Base-by-base conservation (phyloP, 1,140 invertebrate genomes). In the Drosophila pruinosa region DNA sequence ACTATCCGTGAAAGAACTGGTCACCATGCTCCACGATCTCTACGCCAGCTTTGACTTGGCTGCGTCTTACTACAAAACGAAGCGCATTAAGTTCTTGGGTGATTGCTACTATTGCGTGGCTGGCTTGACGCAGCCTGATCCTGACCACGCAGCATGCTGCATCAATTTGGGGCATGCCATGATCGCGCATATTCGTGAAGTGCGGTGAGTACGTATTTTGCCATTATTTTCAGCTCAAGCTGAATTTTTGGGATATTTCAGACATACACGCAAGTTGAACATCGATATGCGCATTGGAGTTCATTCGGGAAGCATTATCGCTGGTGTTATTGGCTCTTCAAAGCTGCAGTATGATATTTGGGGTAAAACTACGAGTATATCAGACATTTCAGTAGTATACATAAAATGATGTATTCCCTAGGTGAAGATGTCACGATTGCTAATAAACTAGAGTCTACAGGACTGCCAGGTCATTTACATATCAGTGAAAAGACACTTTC, bases 291-390 rank as follows among this genome's bases (percentile, higher is more conserved):
- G 98, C 75, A 99, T 99, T 69, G 98, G 98, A 0, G 95, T 99
- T 0, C 98, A 99, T 91, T 96, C 96, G 14, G 98, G 98, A 0
- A 95, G 94, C 79, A 96, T 99, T 31, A 92, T 98, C 4, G 97
- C 97, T 57, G 98, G 98, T 0, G 94, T 99, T 2, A 94, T 99
- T 19, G 98, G 98, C 0, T 93, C 95, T 1, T 94, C 95, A 41
- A 99, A 99, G 92, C 98, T 97, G 96, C 98, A 99, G 92, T 99
- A 95, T 89, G 98, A 99, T 90, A 96, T 99, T 75, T 99, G 98
- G 97, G 98, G 97, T 7, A 95, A 95, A 26, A 7, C 28, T 8
- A 24, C 1, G 22, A 15, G 12, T 17, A 8, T 22, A 4, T 6
- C 2, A 22, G 12, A 21, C 3, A 22, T 45, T 12, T n/a, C 7